Evolutionary conservation across 2,113 vertebrate species (phyloP).

Genomic region (Sphaerodactylus townsendi): DNA sequence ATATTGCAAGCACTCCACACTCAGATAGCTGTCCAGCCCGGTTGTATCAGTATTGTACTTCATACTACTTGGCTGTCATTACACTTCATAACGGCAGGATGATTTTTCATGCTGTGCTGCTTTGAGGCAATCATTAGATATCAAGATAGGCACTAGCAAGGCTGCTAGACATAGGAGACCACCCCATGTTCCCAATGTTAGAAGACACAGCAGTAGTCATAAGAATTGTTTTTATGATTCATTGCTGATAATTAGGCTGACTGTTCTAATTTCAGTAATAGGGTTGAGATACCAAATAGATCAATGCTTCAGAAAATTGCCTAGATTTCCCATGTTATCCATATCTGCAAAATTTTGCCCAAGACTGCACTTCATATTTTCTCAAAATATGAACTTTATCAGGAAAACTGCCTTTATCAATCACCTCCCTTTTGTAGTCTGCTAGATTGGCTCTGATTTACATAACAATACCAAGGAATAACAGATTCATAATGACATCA

Average conservation of each 20-base stretch:
- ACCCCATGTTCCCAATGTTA: neutral
- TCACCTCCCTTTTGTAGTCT: neutral
- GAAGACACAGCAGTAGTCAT: neutral
- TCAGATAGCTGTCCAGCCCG: neutral
- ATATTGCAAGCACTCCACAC: neutral
- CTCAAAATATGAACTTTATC: neutral
- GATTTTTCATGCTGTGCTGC: no score
- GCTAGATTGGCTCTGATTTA: constrained; percentile 4
- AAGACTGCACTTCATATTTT: neutral
- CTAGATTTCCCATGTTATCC: neutral
- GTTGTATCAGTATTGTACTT: neutral
- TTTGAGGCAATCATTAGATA: neutral
- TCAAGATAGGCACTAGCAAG: neutral
- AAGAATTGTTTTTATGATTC: neutral
- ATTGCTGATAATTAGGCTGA: neutral
- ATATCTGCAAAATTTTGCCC: neutral
- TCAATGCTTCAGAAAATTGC: neutral
- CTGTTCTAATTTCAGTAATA: neutral
- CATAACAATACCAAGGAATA: constrained; percentile 8
- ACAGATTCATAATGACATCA: neutral
- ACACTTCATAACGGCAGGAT: neutral
- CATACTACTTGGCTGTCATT: neutral
- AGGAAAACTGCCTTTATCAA: neutral
- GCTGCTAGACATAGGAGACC: neutral
- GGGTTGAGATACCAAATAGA: neutral